Conservation (phyloP, 2,888 invertebrate species). For the Papilio elwesi region DNA sequence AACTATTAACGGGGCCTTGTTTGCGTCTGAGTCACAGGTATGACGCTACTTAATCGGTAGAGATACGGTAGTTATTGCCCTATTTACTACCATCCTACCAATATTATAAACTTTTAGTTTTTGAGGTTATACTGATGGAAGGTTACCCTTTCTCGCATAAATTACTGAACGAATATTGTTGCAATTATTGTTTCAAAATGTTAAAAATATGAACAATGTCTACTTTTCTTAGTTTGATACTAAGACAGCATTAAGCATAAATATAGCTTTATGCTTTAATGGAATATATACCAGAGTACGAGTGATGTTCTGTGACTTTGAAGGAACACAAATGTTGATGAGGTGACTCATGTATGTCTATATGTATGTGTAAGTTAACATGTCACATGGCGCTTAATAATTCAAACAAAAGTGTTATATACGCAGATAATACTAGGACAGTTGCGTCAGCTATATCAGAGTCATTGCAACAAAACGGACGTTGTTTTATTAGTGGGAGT, state of each 20-base stretch:
- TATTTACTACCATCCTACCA: background rate
- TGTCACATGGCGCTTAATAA: conserved; percentile 30
- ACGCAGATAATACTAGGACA: conserved; percentile 17
- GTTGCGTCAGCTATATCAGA: conserved; percentile 25
- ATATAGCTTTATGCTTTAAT: too few relatives aligned
- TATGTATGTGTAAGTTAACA: conserved; percentile 31
- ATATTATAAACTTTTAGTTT: background rate
- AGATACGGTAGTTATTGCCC: conserved; percentile 9
- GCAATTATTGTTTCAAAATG: too few relatives aligned
- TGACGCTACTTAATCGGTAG: conserved; percentile 12
- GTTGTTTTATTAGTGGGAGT: background rate
- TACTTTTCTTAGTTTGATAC: too few relatives aligned
- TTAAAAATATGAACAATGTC: too few relatives aligned
- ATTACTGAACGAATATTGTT: too few relatives aligned
- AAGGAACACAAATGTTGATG: too few relatives aligned
- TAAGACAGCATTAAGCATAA: too few relatives aligned
- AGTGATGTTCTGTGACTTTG: too few relatives aligned
- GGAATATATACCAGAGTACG: too few relatives aligned
- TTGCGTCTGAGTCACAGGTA: conserved; percentile 20
- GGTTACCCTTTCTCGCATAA: too few relatives aligned
- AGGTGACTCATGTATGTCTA: conserved; percentile 22
- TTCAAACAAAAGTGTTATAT: conserved; percentile 32
- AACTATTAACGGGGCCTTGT: conserved; percentile 28
- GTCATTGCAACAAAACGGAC: background rate
- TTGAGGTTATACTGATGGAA: background rate